Evolutionary conservation across 2,888 invertebrate species (phyloP), one percentile per base, ranked within the genome.

Genomic region (Hemaris fuciformis): DNA sequence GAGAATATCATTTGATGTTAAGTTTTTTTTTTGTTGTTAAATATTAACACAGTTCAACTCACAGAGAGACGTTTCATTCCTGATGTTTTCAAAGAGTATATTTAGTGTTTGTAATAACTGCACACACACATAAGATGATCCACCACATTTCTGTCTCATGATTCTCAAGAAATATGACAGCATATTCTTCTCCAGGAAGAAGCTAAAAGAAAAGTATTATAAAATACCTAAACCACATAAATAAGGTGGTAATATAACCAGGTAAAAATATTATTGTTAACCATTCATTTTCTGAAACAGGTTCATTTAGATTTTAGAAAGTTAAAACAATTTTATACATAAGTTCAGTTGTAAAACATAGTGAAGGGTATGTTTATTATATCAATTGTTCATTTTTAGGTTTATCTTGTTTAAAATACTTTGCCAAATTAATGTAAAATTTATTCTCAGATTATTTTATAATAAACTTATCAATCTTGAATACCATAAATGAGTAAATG

Each of bases 131-230:
- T 96, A 99, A 68, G 98, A 97, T 0, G 96, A 95, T 10, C 96
- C 96, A 6, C 99, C 99, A 92, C 98, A 98, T 84, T 98, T 98
- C 87, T 99, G 99, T 78, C 98, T 95, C 98, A 99, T 98, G 70
- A 99, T 99, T 73, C 97, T 96, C 73, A 99, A 90, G 88, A 99
- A 99, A 88, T 99, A 99, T 5, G 98, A 98, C 38, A 99, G 93
- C 99, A 99, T 99, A 81, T 99, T 99, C 85, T 99, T 99, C 88
- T 99, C 99, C 83, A 99, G 92, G 88, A 99, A 99, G 89, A 99
- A 99, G 83, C 99, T 99, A 91, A 94, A 69, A 74, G 63, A 60
- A 18, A 60, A n/a, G n/a, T n/a, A n/a, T n/a, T n/a, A n/a, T n/a
- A n/a, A n/a, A n/a, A n/a, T n/a, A n/a, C n/a, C n/a, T n/a, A n/a